Evolutionary conservation across 2,888 invertebrate genomes (phyloP).

Genomic region (Zaprionus bogoriensis): DNA sequence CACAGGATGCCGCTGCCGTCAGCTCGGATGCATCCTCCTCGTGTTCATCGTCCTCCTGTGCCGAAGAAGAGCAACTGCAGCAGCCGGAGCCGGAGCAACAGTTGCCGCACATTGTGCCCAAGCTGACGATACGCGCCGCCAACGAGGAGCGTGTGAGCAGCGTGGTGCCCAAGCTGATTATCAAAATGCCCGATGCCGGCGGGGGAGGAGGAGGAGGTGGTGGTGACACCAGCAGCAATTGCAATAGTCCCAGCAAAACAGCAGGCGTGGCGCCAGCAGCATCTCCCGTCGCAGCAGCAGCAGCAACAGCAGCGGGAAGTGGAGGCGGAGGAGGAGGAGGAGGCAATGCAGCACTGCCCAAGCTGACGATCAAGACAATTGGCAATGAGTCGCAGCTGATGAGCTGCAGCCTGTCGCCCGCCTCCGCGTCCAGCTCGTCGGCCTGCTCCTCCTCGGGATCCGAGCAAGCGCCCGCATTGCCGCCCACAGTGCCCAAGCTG

Average conservation of each 20-base stretch:
- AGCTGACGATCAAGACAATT: conserved; percentile 85
- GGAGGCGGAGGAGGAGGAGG: too few relatives aligned
- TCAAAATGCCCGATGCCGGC: conserved; percentile 78
- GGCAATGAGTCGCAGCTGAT: conserved; percentile 76
- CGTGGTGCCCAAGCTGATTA: conserved; percentile 82
- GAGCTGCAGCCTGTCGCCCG: conserved; percentile 75
- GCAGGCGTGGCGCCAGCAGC: not conserved
- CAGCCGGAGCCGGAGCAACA: conserved; percentile 18
- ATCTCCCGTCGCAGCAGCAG: conserved; percentile 2
- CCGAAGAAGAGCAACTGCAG: conserved; percentile 53
- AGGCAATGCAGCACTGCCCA: conserved; percentile 84
- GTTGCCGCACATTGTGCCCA: conserved; percentile 81
- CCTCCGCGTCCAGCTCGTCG: conserved; percentile 75
- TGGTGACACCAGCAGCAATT: conserved; percentile 23
- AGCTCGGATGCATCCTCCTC: conserved; percentile 71
- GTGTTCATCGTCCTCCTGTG: conserved; percentile 76
- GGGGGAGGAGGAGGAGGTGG: conserved; percentile 5
- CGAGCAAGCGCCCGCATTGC: conserved; percentile 72
- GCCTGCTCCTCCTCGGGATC: conserved; percentile 61
- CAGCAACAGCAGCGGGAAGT: conserved; percentile 32
- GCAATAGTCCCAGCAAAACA: conserved; percentile 27
- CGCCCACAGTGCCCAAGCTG: conserved; percentile 85
- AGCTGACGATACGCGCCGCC: conserved; percentile 81
- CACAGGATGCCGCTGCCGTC: conserved; percentile 38
- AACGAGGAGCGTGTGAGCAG: conserved; percentile 78